Evolutionary conservation across 2,113 vertebrate species (phyloP).

Genomic region (Callopanchax toddi): DNA sequence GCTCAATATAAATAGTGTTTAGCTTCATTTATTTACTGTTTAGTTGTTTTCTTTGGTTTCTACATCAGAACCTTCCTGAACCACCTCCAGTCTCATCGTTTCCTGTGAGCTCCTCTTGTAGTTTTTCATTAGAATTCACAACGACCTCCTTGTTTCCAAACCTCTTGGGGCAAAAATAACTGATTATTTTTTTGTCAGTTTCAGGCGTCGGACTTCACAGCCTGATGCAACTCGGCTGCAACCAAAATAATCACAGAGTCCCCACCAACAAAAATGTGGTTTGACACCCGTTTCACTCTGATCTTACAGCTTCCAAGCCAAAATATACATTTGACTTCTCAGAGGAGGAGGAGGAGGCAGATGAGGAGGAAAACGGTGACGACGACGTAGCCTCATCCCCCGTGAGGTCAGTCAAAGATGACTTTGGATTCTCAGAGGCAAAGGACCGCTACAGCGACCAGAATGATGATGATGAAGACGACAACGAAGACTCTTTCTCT

Average conservation of each 20-base stretch:
- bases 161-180: constrained; percentile 4
- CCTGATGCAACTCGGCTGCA: constrained; percentile 50
- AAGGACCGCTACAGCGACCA: constrained; percentile 46
- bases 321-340: constrained; percentile 99
- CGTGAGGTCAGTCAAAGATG: constrained; percentile 84
- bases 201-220: background rate
- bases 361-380: constrained; percentile 85
- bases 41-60: background rate
- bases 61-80: constrained; percentile 41
- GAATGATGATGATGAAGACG: constrained; percentile 75
- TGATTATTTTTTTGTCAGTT: constrained; percentile 7
- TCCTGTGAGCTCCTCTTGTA: background rate
- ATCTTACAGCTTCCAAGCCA: constrained; percentile 87
- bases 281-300: constrained; percentile 17
- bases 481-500: constrained; percentile 82
- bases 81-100: constrained; percentile 68
- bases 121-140: constrained; percentile 17
- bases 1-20: too few relatives aligned
- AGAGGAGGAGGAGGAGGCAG: constrained; percentile 86
- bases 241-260: constrained; percentile 8
- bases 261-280: background rate
- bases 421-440: constrained; percentile 79
- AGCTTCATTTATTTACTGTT: background rate
- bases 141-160: constrained; percentile 3
- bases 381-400: constrained; percentile 85